Evolutionary conservation across 2,113 vertebrate genomes (phyloP), one percentile per base, ranked within the genome.

Genomic region (Mus pahari): DNA sequence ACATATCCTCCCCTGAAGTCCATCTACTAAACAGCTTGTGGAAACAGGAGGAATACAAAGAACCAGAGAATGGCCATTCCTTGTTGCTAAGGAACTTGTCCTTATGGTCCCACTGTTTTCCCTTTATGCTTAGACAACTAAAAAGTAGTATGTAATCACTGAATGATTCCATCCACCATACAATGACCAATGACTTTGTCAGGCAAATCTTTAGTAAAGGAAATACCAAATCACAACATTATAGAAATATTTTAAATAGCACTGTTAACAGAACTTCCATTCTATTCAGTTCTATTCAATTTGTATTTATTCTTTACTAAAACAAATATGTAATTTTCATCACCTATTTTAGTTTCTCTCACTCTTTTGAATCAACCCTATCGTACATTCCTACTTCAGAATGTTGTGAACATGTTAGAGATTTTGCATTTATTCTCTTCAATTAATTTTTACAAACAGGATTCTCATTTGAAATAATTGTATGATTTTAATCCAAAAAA

Each of bases 401-500:
- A 16, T 55, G 5, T 62, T 78, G 2, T 66, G 50, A 96, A 91
- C n/a, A 36, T 45, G 26, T 53, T 90, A 75, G 64, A 84, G 90
- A 31, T 58, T 77, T 84, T 66, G 7, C 22, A 45, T 88, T 92
- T 50, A 42, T 36, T 39, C 24, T 91, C 90, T 87, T 66, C 4
- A 28, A 64, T 97, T 89, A 91, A 92, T 71, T 92, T 88, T 84
- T 86, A 60, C 3, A 66, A 22, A 48, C 68, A 91, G 95, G 22
- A 50, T 95, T 75, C 81, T 97, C 26, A 42, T 74, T 88, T 89
- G 97, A 88, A 97, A 94, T 31, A 93, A 88, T 42, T 92, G 45
- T 26, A 70, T 33, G 36, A 74, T 53, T 53, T 90, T 97, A 79
- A 97, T 95, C 94, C 19, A 94, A 97, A 96, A 79, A 96, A 17